These are phyloP conservation scores for Denticeps clupeoides DNA, from an alignment of 2,797 vertebrate genomes.

Conservation along the genomic window DNA sequence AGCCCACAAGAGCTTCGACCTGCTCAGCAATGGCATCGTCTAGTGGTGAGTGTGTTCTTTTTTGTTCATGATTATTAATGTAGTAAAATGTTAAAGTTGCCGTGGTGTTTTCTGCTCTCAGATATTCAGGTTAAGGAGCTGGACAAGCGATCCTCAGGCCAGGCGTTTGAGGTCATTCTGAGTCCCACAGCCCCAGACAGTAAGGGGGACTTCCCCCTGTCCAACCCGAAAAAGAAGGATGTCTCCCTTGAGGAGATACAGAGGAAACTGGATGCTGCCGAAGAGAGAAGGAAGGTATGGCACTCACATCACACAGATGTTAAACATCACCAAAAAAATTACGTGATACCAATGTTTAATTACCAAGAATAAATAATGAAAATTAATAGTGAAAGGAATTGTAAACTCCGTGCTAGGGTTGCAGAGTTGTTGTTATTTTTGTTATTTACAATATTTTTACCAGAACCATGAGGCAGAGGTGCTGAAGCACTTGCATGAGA, in stretches of 20 bases:
- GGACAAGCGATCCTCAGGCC: slow-evolving; percentile 85
- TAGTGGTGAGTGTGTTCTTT: slow-evolving; percentile 40
- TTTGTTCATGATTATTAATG: neutral
- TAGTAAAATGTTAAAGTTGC: neutral
- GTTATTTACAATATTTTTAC: neutral
- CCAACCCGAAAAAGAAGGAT: slow-evolving; percentile 82
- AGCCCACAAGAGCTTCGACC: slow-evolving; percentile 16
- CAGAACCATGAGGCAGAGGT: slow-evolving; percentile 82
- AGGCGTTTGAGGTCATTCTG: slow-evolving; percentile 91
- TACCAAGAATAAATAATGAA: no score
- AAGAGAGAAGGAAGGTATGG: slow-evolving; percentile 88
- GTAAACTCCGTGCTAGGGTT: no score
- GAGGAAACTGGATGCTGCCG: slow-evolving; percentile 85
- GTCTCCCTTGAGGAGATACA: slow-evolving; percentile 88
- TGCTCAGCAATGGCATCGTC: slow-evolving; percentile 45
- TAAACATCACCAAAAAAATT: neutral
- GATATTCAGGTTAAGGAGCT: slow-evolving; percentile 90
- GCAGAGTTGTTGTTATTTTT: no score
- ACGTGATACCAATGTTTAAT: neutral
- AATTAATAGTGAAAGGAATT: no score
- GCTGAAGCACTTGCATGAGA: slow-evolving; percentile 83
- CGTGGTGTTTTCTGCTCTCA: slow-evolving; percentile 32
- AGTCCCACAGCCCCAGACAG: slow-evolving; percentile 72
- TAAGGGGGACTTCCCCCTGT: slow-evolving; percentile 73
- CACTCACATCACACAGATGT: neutral